Evolutionary conservation across 92 coral and sea anemone genomes (phyloP).

Genomic region (Heteractis magnifica): DNA sequence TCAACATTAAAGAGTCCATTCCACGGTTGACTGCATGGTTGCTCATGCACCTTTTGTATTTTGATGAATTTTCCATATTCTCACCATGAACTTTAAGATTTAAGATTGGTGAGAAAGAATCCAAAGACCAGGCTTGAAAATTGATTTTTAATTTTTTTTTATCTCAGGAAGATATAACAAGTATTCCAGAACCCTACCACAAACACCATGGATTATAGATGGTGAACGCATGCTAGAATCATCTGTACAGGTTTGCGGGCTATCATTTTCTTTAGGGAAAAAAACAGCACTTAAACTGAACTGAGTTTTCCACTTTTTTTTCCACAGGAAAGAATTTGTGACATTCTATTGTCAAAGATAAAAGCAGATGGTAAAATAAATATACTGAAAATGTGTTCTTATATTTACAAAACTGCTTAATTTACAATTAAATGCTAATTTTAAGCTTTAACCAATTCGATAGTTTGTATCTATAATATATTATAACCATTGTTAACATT

Average conservation of each 20-base stretch:
- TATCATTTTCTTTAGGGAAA: not conserved
- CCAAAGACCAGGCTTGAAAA: not conserved
- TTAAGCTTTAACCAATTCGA: too few relatives aligned
- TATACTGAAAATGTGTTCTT: not conserved
- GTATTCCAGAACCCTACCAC: slow-evolving; percentile 82
- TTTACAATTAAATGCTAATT: too few relatives aligned
- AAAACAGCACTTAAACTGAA: too few relatives aligned
- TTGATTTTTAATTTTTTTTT: not conserved
- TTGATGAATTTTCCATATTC: too few relatives aligned
- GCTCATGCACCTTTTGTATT: too few relatives aligned
- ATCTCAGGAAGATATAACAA: slow-evolving; percentile 88
- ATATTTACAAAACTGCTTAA: too few relatives aligned
- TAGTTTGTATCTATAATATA: too few relatives aligned
- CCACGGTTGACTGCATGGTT: too few relatives aligned
- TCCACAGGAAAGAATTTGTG: slow-evolving; percentile 80
- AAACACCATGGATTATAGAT: slow-evolving; percentile 93
- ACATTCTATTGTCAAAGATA: slow-evolving; percentile 49
- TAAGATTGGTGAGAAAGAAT: too few relatives aligned
- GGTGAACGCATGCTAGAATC: slow-evolving; percentile 76
- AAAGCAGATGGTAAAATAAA: slow-evolving; percentile 66
- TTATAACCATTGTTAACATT: too few relatives aligned
- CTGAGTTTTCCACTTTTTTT: not conserved
- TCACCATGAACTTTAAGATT: too few relatives aligned
- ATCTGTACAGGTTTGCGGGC: slow-evolving; percentile 77
- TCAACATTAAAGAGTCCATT: too few relatives aligned